Percentiles rank a stretch among this genome's conserved stretches.
These are phyloP conservation scores for Epirrita christyi DNA, from an alignment of 2,888 invertebrate genomes.

Conservation along the genomic window DNA sequence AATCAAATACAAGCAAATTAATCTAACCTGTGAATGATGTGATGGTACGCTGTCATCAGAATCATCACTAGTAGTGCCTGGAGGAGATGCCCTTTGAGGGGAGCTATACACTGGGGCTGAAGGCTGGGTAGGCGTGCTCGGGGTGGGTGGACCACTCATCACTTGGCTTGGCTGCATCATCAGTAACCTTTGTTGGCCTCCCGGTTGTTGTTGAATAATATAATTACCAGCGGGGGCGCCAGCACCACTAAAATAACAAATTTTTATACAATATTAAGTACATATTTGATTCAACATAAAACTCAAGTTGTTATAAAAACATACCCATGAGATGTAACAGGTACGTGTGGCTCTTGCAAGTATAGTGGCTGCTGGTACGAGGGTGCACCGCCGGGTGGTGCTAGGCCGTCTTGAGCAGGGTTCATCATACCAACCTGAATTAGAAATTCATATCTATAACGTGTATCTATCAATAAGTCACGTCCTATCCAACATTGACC, in stretches of 20 bases:
- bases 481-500: conserved; percentile 1
- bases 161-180: conserved; percentile 83
- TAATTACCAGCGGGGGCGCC: conserved; percentile 86
- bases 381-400: conserved; percentile 84
- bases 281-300: neutral
- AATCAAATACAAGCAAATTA: neutral
- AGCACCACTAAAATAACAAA: conserved; percentile 60
- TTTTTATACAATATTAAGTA: neutral
- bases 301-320: conserved; percentile 17
- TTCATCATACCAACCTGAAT: conserved; percentile 85
- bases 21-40: conserved; percentile 83
- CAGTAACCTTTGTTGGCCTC: conserved; percentile 80
- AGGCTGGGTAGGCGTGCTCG: conserved; percentile 71
- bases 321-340: conserved; percentile 77
- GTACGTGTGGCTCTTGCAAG: conserved; percentile 84
- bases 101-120: conserved; percentile 78
- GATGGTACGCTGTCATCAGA: conserved; percentile 92
- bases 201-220: conserved; percentile 85
- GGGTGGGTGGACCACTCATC: conserved; percentile 77
- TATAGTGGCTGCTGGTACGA: conserved; percentile 90
- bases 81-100: conserved; percentile 87
- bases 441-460: conserved; percentile 41
- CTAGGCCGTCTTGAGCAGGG: conserved; percentile 86
- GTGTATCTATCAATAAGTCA: conserved; percentile 7
- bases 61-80: conserved; percentile 92